phyloP scores from a whole-genome alignment of 2,888 invertebrate genomes.

The Trissolcus japonicus region DNA sequence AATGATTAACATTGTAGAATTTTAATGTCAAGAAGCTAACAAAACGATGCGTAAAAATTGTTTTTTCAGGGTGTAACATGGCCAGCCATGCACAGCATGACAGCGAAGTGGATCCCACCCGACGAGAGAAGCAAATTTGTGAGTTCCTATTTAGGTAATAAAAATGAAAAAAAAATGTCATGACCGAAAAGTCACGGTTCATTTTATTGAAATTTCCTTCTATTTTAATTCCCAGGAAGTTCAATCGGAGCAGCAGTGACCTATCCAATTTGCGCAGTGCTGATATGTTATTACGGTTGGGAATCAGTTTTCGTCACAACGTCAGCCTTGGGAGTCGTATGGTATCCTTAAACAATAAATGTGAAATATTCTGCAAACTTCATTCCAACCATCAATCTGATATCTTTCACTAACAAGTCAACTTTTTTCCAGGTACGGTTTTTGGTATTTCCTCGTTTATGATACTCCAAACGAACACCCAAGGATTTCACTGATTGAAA shows the following conservation, averaged over 20 bases:
- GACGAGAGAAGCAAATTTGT: slow-evolving; percentile 86
- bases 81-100: slow-evolving; percentile 88
- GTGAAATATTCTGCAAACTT: too few relatives aligned
- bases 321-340: slow-evolving; percentile 80
- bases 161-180: slow-evolving; percentile 26
- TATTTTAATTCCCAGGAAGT: slow-evolving; percentile 75
- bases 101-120: slow-evolving; percentile 89
- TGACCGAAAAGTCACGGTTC: not conserved
- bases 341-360: slow-evolving; percentile 76
- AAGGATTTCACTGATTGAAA: slow-evolving; percentile 80
- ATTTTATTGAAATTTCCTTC: not conserved
- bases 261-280: slow-evolving; percentile 83
- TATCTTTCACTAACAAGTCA: too few relatives aligned
- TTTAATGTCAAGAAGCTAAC: too few relatives aligned
- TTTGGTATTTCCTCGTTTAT: slow-evolving; percentile 81
- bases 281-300: slow-evolving; percentile 83
- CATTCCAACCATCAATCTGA: too few relatives aligned
- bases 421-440: slow-evolving; percentile 67
- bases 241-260: slow-evolving; percentile 83
- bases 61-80: slow-evolving; percentile 81
- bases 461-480: slow-evolving; percentile 83
- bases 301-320: slow-evolving; percentile 84
- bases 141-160: slow-evolving; percentile 79
- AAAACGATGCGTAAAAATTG: slow-evolving; percentile 58
- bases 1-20: too few relatives aligned